Base-by-base conservation (phyloP, 2,113 vertebrate species). In the Gallinago media region DNA sequence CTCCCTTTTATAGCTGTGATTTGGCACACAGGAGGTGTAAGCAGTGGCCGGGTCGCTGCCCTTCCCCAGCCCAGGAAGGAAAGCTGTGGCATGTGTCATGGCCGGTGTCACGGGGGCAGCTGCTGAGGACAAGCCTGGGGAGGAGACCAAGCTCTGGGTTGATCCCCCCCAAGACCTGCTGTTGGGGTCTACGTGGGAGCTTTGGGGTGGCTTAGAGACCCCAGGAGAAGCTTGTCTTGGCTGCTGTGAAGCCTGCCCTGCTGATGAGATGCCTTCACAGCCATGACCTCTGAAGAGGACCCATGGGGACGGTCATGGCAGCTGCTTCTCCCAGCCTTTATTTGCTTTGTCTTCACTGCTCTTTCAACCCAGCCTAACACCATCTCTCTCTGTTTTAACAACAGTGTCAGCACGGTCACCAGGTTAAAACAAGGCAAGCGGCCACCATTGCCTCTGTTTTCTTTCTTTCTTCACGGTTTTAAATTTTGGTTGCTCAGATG, bases 51-150 rank as follows among this genome's bases (percentile, higher is more conserved):
- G 85, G 94, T 71, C 47, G 1, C 27, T 59, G 89, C 50, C 83
- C 54, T 88, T 65, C 34, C 63, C 34, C 34, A 7, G 40, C 50
- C 0, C 4, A 89, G 86, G 63, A 66, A 71, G 68, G 50, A 71
- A 50, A 81, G 12, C 50, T 9, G 0, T 0, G 4, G 55, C 65
- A 27, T 3, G 4, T 44, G 31, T 7, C 1, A 1, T 50, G 44
- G 8, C 26, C 1, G 0, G 81, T 0, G 20, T 27, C 5, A 12
- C 0, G 3, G 67, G 26, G 12, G 6, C n/a, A 62, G 26, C 31
- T 34, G n/a, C 80, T 2, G 19, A 67, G 54, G 72, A 21, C 54
- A 38, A 73, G 1, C 2, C 8, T 5, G 3, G 9, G 21, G 13
- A 19, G 34, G 14, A 15, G 3, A 5, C 2, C 1, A 19, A 42